Base-by-base conservation (phyloP, 2,888 invertebrate genomes). In the Drosophila kanekoi region DNA sequence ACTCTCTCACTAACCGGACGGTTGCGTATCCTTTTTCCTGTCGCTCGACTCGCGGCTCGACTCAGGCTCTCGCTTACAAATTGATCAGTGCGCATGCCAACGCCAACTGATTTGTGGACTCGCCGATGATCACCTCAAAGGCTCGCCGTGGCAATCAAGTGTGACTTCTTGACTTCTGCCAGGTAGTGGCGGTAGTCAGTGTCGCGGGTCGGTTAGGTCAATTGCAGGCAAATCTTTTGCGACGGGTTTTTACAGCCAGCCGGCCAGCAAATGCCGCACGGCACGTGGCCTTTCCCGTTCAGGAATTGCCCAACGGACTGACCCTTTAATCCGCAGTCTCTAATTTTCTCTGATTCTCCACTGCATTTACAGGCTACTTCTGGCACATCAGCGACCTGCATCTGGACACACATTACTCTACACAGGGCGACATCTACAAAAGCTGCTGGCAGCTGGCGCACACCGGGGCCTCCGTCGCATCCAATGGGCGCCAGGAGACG, bases 371-470 rank as follows among this genome's bases (percentile, higher is more conserved):
- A 98, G 98, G 97, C 86, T 97, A 96, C 92, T 98, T 98, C 93
- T 98, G 98, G 98, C 98, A 98, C 93, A 96, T 98, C 90, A 97
- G 97, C 78, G 98, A 98, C 93, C 95, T 98, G 86, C 98, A 98
- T 93, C 96, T 96, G 93, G 97, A 98, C 91, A 95, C 96, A 6
- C 95, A 96, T 85, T 97, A 97, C 92, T 95, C 96, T 81, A 93
- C 95, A 58, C 94, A 95, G 85, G 96, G 96, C 64, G 96, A 96
- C 33, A 65, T 87, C 4, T 87, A 87, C 60, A 65, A 56, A 23
- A 84, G 83, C 71, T 84, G 83, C 60, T 84, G 83, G 83, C 69
- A 84, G 35, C 58, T 81, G 64, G 11, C 65, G 6, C 73, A 71
- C 3, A 43, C 64, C 2, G 45, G 52, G 3, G 28, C 56, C 11